These are phyloP conservation scores for Metopolophium dirhodum DNA, from an alignment of 1,140 invertebrate species.

Conservation along the genomic window DNA sequence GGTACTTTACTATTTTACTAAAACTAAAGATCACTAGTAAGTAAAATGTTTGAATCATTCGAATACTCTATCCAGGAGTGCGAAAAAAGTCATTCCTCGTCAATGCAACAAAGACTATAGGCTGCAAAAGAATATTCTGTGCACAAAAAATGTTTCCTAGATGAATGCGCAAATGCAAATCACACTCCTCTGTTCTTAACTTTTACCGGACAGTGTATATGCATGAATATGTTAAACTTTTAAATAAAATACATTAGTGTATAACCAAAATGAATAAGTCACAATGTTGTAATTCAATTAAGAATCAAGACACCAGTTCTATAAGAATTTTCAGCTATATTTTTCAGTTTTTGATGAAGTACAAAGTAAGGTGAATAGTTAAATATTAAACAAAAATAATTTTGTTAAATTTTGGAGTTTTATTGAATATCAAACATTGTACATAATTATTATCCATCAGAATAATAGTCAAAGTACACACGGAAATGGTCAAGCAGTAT, in stretches of 20 bases:
- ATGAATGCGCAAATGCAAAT: no score
- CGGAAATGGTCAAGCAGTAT: constrained; percentile 19
- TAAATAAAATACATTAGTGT: background rate
- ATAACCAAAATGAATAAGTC: background rate
- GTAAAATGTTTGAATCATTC: background rate
- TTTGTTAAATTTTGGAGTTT: background rate
- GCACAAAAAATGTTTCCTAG: no score
- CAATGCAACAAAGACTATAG: no score
- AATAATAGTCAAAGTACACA: constrained; percentile 39
- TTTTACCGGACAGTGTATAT: background rate
- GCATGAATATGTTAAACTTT: background rate
- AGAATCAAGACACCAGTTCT: background rate
- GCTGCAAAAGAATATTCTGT: no score
- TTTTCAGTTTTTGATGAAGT: background rate
- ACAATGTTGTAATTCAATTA: background rate
- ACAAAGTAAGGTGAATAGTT: background rate
- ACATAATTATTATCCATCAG: constrained; percentile 37
- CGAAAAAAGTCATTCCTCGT: no score
- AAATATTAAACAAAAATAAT: background rate
- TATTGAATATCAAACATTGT: constrained; percentile 54
- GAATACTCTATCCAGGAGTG: no score
- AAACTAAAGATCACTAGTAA: background rate
- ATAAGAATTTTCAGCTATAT: no score
- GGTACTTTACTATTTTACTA: background rate
- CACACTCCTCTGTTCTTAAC: no score